Percentiles rank a stretch among this genome's conserved stretches.
These are phyloP conservation scores for Cheilosia impressa DNA, from an alignment of 2,888 invertebrate species.

Conservation along the genomic window DNA sequence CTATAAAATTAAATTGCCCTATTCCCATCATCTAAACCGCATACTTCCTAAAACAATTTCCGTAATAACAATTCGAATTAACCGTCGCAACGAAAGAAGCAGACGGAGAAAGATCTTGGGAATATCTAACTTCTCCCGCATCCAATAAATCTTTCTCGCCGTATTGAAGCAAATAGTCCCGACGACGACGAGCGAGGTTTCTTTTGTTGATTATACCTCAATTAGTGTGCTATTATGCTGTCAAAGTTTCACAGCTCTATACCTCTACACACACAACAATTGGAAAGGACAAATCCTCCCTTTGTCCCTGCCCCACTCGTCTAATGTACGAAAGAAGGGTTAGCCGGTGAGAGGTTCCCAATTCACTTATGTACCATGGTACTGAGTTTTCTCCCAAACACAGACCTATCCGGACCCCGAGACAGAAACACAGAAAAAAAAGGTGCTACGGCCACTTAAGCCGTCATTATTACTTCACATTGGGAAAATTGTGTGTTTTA, in stretches of 20 bases:
- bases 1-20: conserved; percentile 18
- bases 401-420: neutral
- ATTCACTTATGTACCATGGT: conserved; percentile 8
- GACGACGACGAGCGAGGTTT: conserved; percentile 8
- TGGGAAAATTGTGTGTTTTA: conserved; percentile 61
- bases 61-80: conserved; percentile 49
- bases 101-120: conserved; percentile 19
- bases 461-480: conserved; percentile 59
- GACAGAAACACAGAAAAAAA: conserved; percentile 11
- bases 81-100: neutral
- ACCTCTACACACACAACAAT: conserved; percentile 31
- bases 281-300: conserved; percentile 43
- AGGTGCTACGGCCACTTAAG: conserved; percentile 47
- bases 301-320: neutral
- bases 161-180: conserved; percentile 42
- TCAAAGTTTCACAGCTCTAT: conserved; percentile 58
- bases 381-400: conserved; percentile 1
- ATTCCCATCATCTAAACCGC: conserved; percentile 23
- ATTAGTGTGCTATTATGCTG: conserved; percentile 67
- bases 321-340: neutral
- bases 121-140: conserved; percentile 24
- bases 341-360: conserved; percentile 8
- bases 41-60: conserved; percentile 59
- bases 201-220: conserved; percentile 65
- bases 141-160: conserved; percentile 49